Conservation (phyloP, 2,888 invertebrate species). For the Amphipyra tragopoginis region DNA sequence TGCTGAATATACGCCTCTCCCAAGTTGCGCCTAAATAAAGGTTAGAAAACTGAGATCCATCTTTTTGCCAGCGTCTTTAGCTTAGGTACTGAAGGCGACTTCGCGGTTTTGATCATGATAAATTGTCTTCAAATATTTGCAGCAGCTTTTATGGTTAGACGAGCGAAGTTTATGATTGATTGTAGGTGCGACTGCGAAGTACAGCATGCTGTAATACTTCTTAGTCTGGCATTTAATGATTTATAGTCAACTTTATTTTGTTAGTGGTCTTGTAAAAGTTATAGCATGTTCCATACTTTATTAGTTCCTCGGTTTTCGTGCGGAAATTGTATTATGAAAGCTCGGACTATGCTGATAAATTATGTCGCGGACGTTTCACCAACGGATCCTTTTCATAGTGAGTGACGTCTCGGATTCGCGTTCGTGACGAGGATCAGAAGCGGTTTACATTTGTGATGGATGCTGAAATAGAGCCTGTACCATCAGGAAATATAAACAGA, state of each 20-base stretch:
- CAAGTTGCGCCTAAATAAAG: constrained; percentile 2
- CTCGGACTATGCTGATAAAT: constrained; percentile 43
- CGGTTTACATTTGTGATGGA: constrained; percentile 42
- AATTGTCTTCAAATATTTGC: constrained; percentile 51
- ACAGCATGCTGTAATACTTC: constrained; percentile 38
- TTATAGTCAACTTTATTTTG: constrained; percentile 28
- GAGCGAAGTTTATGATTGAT: constrained; percentile 55
- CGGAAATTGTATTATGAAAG: constrained; percentile 16
- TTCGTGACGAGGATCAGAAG: constrained; percentile 50
- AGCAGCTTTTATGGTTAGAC: constrained; percentile 35
- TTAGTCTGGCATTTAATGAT: constrained; percentile 30
- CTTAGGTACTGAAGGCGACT: constrained; percentile 24
- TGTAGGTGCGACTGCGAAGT: constrained; percentile 38
- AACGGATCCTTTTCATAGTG: constrained; percentile 39
- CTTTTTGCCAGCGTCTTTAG: neutral
- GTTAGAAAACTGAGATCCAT: constrained; percentile 10
- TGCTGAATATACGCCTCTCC: neutral
- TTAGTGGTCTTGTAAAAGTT: constrained; percentile 27
- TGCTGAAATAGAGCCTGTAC: constrained; percentile 4
- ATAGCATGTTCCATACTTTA: constrained; percentile 7
- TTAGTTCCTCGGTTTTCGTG: constrained; percentile 11
- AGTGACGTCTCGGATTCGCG: constrained; percentile 36
- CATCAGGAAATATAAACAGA: neutral
- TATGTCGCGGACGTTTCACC: constrained; percentile 35
- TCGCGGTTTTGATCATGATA: constrained; percentile 50